Evolutionary conservation across 2,113 vertebrate species (phyloP).

Genomic region (Rostratula benghalensis): DNA sequence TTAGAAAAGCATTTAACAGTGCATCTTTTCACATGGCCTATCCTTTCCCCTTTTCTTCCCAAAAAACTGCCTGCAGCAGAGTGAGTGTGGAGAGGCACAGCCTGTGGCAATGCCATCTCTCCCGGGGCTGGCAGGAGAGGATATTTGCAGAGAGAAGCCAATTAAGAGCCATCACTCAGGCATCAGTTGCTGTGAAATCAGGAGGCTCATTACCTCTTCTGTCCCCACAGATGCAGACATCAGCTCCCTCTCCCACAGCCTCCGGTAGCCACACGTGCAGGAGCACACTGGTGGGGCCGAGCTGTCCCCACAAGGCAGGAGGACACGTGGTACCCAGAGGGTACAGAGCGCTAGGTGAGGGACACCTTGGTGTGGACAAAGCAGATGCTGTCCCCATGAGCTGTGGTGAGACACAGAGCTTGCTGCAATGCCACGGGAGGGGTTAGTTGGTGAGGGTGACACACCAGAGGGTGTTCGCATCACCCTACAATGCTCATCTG

Average conservation of each 20-base stretch:
- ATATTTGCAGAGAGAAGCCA: constrained; percentile 47
- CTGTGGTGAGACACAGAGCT: neutral
- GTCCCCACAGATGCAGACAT: neutral
- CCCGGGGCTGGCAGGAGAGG: neutral
- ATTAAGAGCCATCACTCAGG: constrained; percentile 28
- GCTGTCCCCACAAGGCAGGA: neutral
- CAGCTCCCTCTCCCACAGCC: neutral
- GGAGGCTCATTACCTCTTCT: constrained; percentile 26
- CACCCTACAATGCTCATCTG: neutral
- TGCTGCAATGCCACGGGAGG: neutral
- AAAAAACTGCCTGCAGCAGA: neutral
- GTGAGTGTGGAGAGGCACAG: neutral
- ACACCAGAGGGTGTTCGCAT: neutral
- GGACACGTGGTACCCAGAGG: neutral
- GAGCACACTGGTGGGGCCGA: neutral
- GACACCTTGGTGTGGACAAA: neutral
- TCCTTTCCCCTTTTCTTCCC: neutral
- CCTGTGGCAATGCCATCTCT: constrained; percentile 14
- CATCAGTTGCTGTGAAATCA: constrained; percentile 1
- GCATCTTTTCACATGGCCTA: neutral
- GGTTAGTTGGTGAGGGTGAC: neutral
- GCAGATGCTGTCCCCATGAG: neutral
- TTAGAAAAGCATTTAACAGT: neutral
- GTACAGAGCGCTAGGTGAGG: neutral
- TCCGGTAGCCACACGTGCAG: fast-evolving